Evolutionary conservation across 2,797 vertebrate genomes (phyloP).

Genomic region (Megalops cyprinoides): DNA sequence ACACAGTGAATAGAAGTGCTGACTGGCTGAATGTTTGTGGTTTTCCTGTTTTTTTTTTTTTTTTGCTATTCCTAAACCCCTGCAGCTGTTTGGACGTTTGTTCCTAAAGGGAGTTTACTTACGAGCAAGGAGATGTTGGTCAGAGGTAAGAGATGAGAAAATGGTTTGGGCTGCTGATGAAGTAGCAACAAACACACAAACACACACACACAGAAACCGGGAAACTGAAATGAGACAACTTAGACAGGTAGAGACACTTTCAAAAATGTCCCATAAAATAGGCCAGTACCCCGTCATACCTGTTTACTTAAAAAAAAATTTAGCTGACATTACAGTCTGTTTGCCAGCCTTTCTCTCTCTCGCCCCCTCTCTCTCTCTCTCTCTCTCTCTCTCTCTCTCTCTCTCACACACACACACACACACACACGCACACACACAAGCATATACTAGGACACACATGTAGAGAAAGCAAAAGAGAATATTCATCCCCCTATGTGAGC

Average conservation of each 20-base stretch:
- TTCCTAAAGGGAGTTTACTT: constrained; percentile 17
- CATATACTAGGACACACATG: too few relatives aligned
- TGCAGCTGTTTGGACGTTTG: constrained; percentile 32
- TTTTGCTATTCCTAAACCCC: constrained; percentile 50
- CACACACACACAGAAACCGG: too few relatives aligned
- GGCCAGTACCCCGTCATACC: too few relatives aligned
- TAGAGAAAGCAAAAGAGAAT: too few relatives aligned
- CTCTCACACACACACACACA: neutral
- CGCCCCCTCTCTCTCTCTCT: neutral
- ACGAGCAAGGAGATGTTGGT: neutral
- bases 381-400: neutral
- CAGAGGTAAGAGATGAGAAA: neutral
- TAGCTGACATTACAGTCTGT: too few relatives aligned
- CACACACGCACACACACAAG: too few relatives aligned
- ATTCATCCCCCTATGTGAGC: too few relatives aligned
- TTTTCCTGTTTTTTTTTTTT: constrained; percentile 71
- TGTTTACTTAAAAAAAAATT: too few relatives aligned
- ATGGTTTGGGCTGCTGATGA: constrained; percentile 37
- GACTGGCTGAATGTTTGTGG: constrained; percentile 52
- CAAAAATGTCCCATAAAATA: neutral
- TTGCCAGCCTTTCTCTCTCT: neutral
- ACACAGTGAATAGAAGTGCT: constrained; percentile 50
- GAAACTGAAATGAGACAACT: too few relatives aligned
- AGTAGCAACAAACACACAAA: constrained; percentile 40
- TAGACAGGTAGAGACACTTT: neutral